phyloP scores from a whole-genome alignment of 2,888 invertebrate genomes.

The Lasioglossum lativentre region DNA sequence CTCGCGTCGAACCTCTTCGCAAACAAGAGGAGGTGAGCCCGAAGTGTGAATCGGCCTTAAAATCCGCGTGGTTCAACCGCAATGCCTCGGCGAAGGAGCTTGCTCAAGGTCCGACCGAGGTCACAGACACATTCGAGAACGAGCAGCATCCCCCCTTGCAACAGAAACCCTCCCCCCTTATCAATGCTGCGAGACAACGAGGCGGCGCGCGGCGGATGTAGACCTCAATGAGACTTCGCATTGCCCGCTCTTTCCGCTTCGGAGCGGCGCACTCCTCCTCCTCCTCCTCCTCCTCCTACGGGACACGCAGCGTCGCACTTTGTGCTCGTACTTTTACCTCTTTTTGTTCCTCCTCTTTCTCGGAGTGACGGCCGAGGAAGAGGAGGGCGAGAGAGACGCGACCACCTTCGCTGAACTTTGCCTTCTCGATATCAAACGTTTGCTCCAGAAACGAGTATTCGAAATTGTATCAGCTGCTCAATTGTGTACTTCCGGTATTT shows the following conservation, averaged over 20 bases:
- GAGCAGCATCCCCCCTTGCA: slow-evolving; percentile 52
- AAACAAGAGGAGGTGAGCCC: slow-evolving; percentile 15
- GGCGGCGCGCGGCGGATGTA: slow-evolving; percentile 53
- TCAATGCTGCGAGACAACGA: slow-evolving; percentile 58
- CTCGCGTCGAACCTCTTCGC: neutral
- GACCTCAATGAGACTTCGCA: slow-evolving; percentile 48
- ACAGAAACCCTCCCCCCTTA: slow-evolving; percentile 56
- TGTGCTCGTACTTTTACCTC: slow-evolving; percentile 25
- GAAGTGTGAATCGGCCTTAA: slow-evolving; percentile 53
- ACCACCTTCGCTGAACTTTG: neutral
- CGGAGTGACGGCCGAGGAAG: neutral
- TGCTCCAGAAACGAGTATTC: neutral
- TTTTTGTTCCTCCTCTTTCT: neutral
- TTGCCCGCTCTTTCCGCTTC: slow-evolving; percentile 47
- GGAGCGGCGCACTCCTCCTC: neutral
- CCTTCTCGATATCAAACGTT: neutral
- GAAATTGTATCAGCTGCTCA: neutral
- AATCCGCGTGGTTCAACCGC: slow-evolving; percentile 25
- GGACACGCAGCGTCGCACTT: slow-evolving; percentile 18
- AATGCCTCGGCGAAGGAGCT: slow-evolving; percentile 60
- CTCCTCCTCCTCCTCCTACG: slow-evolving; percentile 14
- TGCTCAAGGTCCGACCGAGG: slow-evolving; percentile 79
- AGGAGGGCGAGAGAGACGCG: neutral
- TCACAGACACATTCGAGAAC: slow-evolving; percentile 73
- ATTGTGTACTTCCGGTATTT: neutral